Percentiles rank a stretch among this genome's conserved stretches.
phyloP scores from a whole-genome alignment of 2,797 vertebrate species.

The Betta splendens region DNA sequence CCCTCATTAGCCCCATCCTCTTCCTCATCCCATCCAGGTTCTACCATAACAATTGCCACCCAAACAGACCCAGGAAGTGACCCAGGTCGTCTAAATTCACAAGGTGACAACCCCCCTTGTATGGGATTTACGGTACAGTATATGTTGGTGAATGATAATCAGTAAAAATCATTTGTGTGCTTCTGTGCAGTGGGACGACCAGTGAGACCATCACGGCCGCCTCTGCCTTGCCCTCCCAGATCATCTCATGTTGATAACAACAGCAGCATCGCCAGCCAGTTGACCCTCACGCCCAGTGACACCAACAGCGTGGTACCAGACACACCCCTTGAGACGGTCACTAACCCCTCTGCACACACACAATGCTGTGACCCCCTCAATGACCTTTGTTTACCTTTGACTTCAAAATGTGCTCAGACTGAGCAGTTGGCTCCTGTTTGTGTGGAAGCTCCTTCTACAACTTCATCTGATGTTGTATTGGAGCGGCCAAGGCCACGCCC shows the following conservation, averaged over 20 bases:
- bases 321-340: constrained; percentile 1
- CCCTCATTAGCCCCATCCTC: constrained; percentile 58
- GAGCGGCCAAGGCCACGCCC: constrained; percentile 88
- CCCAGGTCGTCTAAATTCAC: not conserved
- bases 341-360: constrained; percentile 6
- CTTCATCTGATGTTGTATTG: not conserved
- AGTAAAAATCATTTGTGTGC: not conserved
- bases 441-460: not conserved
- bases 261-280: constrained; percentile 16
- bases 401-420: constrained; percentile 32
- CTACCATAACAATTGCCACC: constrained; percentile 88
- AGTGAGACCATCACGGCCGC: constrained; percentile 83
- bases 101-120: constrained; percentile 18
- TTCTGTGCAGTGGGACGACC: constrained; percentile 76
- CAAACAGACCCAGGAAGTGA: constrained; percentile 86
- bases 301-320: not conserved
- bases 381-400: constrained; percentile 28
- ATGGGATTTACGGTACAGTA: not conserved
- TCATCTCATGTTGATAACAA: constrained; percentile 28
- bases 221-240: constrained; percentile 39
- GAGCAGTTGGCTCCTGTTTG: constrained; percentile 20
- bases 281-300: not conserved
- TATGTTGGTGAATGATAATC: not conserved
- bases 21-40: constrained; percentile 20
- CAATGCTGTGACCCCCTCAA: constrained; percentile 29